Conservation (phyloP, 2,888 invertebrate genomes). For the Beris chalybata region DNA sequence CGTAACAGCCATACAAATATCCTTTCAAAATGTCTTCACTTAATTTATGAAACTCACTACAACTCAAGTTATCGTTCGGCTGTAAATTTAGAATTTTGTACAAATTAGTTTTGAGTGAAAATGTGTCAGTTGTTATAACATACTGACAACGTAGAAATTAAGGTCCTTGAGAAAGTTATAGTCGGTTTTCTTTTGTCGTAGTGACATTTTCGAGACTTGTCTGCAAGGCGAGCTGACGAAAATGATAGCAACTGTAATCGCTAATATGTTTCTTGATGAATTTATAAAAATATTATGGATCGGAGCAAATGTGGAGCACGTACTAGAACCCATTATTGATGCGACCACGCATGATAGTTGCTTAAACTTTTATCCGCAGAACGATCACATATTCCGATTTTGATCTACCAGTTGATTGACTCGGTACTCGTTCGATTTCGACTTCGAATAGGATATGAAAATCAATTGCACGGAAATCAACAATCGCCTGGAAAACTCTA, state of each 20-base stretch:
- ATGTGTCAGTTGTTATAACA: conserved; percentile 43
- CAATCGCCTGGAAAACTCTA: no score
- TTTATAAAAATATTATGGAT: conserved; percentile 43
- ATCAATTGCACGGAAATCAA: no score
- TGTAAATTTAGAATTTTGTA: no score
- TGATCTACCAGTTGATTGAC: conserved; percentile 54
- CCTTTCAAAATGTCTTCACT: no score
- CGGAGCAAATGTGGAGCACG: conserved; percentile 22
- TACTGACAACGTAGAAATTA: conserved; percentile 46
- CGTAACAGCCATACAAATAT: no score
- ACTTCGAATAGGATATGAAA: no score
- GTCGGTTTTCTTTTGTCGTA: conserved; percentile 46
- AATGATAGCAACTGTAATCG: conserved; percentile 56
- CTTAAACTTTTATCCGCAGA: conserved; percentile 78
- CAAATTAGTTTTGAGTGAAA: no score
- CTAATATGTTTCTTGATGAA: no score
- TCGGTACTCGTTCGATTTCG: no score
- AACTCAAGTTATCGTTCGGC: no score
- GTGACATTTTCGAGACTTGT: conserved; percentile 50
- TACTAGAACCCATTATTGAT: conserved; percentile 28
- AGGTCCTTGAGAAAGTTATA: conserved; percentile 47
- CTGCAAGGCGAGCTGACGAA: conserved; percentile 52
- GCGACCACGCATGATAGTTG: conserved; percentile 87
- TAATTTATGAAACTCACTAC: no score
- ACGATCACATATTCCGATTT: conserved; percentile 56